Base-by-base conservation (phyloP, 2,888 invertebrate species). In the Diarsia mendica region DNA sequence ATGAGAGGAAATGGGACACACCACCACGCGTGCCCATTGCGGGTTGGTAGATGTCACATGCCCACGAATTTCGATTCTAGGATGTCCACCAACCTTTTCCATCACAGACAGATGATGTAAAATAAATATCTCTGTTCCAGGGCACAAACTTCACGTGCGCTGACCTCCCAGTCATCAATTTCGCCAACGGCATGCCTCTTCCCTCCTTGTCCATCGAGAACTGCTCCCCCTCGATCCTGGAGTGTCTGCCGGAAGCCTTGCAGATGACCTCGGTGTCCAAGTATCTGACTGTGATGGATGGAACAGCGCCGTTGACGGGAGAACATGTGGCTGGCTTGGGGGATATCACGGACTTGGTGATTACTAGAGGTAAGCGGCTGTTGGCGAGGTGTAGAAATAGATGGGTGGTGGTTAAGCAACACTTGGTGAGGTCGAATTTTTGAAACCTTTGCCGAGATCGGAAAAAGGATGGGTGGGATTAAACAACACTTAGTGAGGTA, bases 161-260 rank as follows among this genome's bases (percentile, higher is more conserved):
- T 0, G 85, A 88, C 13, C 61, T 84, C 0, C 85, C 85, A 1
- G 10, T 10, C 3, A n/a, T 84, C 49, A 76, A 86, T 23, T 58
- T 86, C 2, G 82, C 75, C 8, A 75, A 75, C 6, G 23, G 72
- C 55, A 23, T 39, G 10, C 11, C 77, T 0, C 82, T 82, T 0
- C 49, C 61, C 1, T 82, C 77, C 1, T 55, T 82, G 0, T 66
- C 46, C 3, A 20, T 82, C 0, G 46, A 13, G 4, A 13, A 23
- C 8, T 77, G 88, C 11, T 61, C 69, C 0, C 85, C 75, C 15
- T 28, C 48, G 0, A 33, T 77, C 2, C 72, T 77, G 5, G 61
- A 23, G 8, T 76, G 76, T 46, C 3, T 89, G 84, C 72, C 69
- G 3, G 15, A 64, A 0, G 70, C 67, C 0, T 46, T 80, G 8